Evolutionary conservation across 2,888 invertebrate genomes (phyloP).

Genomic region (Apotomis capreana): DNA sequence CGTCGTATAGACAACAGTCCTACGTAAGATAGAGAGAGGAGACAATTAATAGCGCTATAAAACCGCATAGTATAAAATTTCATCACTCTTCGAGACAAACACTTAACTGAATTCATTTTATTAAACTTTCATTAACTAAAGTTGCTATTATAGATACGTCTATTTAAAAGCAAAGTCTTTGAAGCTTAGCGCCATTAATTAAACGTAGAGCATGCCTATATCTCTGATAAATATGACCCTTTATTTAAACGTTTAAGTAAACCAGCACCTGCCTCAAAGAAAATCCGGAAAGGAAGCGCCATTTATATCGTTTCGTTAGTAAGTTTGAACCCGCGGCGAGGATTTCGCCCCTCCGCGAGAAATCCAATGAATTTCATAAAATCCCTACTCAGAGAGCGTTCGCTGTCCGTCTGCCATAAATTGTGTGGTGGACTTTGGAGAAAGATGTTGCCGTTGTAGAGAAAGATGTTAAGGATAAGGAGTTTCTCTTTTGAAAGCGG

Average conservation of each 20-base stretch:
- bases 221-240: conserved; percentile 6
- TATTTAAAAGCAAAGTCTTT: background rate
- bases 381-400: conserved; percentile 38
- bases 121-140: too few species aligned
- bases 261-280: conserved; percentile 35
- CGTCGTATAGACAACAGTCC: too few species aligned
- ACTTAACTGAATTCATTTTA: too few species aligned
- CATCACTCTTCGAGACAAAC: too few species aligned
- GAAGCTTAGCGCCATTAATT: conserved; percentile 3
- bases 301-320: conserved; percentile 36
- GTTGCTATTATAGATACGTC: too few species aligned
- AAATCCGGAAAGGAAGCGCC: conserved; percentile 21
- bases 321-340: conserved; percentile 31
- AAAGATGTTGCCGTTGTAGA: background rate
- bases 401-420: conserved; percentile 37
- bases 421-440: conserved; percentile 21
- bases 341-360: conserved; percentile 36
- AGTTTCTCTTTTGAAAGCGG: background rate
- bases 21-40: too few species aligned
- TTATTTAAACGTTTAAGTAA: conserved; percentile 23
- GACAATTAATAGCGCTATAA: too few species aligned
- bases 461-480: conserved; percentile 3
- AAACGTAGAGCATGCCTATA: background rate
- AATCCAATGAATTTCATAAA: conserved; percentile 41
- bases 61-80: too few species aligned